Base-by-base conservation (phyloP, 2,888 invertebrate genomes). In the Diplazon laetatorius region DNA sequence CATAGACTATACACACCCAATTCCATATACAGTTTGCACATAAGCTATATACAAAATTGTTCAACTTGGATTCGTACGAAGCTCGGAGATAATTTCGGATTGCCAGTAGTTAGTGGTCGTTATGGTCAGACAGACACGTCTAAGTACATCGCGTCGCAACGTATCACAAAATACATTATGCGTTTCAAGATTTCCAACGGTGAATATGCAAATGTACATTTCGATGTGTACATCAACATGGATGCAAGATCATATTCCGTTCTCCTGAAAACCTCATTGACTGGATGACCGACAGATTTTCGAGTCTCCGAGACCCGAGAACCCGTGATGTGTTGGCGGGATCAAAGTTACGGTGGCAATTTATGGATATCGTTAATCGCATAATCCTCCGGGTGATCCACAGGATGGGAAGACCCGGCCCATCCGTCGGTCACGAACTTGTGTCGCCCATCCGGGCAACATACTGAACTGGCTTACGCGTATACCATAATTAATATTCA, bases 401-500 rank as follows among this genome's bases (percentile, higher is more conserved):
- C 59, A 50, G 50, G 48, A 46, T 22, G 30, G 16, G 50, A 8
- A 5, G 9, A 60, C 39, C 12, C n/a, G 10, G 9, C 9, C 18
- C 14, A 35, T 20, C 20, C 59, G n/a, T 18, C 6, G 18, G 20
- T 39, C 6, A 39, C 14, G 59, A 39, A 59, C 37, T 37, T 20
- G 39, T 2, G 10, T 35, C 20, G 39, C 37, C 39, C 59, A 12
- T 39, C 12, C 12, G 8, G 35, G 10, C 59, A 20, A 37, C 37
- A 37, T 55, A n/a, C n/a, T 30, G n/a, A 68, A 68, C 52, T 48
- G 44, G n/a, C n/a, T n/a, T n/a, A n/a, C n/a, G 39, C 16, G 20
- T 9, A 20, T 46, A 37, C 37, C 62, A 46, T 48, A 18, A 77
- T 77, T 50, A 77, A 77, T 77, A 77, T 77, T 77, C 77, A 77